Evolutionary conservation across 2,113 vertebrate species (phyloP).

Genomic region (Lophochroa leadbeateri): DNA sequence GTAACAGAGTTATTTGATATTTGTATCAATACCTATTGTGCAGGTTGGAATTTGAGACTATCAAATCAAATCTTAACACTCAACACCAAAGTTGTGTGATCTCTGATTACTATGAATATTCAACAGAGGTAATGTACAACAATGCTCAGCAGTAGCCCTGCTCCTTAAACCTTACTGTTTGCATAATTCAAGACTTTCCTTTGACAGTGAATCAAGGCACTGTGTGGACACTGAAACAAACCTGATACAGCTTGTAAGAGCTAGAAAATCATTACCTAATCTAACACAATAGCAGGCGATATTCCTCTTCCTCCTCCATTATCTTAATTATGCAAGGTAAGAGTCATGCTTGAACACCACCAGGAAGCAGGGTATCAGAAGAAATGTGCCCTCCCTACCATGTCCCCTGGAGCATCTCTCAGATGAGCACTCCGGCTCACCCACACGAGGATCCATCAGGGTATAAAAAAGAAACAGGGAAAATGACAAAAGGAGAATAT

Average conservation of each 20-base stretch:
- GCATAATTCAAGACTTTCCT: conserved; percentile 23
- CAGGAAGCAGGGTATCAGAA: background rate
- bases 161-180: background rate
- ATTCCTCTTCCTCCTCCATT: conserved; percentile 2
- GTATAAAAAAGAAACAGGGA: background rate
- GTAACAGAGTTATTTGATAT: background rate
- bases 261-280: conserved; percentile 31
- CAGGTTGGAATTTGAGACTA: background rate
- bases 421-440: background rate
- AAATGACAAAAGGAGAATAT: background rate
- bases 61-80: background rate
- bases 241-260: background rate
- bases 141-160: background rate
- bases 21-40: background rate
- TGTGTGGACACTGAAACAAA: background rate
- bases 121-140: background rate
- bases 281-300: conserved; percentile 1
- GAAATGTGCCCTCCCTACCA: background rate
- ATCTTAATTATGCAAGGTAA: background rate
- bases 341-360: background rate
- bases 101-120: conserved; percentile 3
- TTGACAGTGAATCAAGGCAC: background rate
- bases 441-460: background rate
- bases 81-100: background rate
- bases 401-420: background rate